Percentiles rank a stretch among this genome's conserved stretches.
phyloP scores from a whole-genome alignment of 2,113 vertebrate species.

The Nesoenas mayeri region DNA sequence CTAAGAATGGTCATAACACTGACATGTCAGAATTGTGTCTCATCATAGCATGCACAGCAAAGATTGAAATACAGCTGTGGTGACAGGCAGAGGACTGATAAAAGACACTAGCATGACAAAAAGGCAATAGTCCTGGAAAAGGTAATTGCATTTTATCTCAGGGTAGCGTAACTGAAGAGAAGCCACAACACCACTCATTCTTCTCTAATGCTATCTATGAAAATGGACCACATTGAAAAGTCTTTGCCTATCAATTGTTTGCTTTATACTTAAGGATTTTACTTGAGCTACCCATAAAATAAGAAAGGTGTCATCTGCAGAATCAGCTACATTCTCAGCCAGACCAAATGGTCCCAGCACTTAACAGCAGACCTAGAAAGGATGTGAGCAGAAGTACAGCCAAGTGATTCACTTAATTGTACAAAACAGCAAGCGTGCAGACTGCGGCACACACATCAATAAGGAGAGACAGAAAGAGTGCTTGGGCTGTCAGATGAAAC shows the following conservation, averaged over 20 bases:
- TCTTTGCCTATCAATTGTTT: background rate
- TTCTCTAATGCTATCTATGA: background rate
- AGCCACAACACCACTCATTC: background rate
- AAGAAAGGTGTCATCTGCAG: background rate
- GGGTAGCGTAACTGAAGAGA: background rate
- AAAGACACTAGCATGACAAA: background rate
- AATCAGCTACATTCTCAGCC: background rate
- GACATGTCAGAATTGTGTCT: background rate
- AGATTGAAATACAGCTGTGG: background rate
- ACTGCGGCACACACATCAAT: background rate
- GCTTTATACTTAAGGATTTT: background rate
- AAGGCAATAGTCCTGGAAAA: background rate
- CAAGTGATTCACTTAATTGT: background rate
- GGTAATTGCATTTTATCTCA: background rate
- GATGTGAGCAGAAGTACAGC: background rate
- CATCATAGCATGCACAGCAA: background rate
- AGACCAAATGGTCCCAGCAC: background rate
- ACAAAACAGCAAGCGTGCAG: background rate
- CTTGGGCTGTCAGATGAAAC: background rate
- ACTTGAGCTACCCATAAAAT: background rate
- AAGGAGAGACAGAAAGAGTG: background rate
- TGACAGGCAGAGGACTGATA: fast-evolving
- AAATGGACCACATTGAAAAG: background rate
- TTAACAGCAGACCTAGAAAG: background rate
- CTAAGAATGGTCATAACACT: background rate